Base-by-base conservation (phyloP, 2,888 invertebrate species). In the Parthenolecanium corni region DNA sequence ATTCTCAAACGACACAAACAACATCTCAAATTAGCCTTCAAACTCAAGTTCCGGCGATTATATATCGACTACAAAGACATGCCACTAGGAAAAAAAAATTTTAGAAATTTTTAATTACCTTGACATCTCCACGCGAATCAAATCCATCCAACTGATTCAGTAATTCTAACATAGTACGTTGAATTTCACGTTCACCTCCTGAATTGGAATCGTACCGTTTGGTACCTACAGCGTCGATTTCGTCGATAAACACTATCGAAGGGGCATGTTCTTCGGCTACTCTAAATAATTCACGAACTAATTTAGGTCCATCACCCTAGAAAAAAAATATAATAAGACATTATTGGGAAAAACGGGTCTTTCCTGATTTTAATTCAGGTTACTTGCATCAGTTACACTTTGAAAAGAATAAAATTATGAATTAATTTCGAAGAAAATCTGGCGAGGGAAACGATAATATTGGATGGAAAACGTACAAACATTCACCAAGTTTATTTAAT, bases 221-320 rank as follows among this genome's bases (percentile, higher is more conserved):
- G 5, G 96, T 97, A 64, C 97, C 97, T 14, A 97, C 92, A 25
- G 97, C 97, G 79, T 98, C 98, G 71, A 98, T 98, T 81, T 98
- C 98, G 79, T 98, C 98, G 70, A 98, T 98, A 73, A 98, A 98
- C 12, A 98, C 96, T 75, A 98, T 98, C 1, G 97, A 96, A 0
- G 98, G 98, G 0, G 98, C 96, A 77, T 98, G 95, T 73, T 98
- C 97, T 73, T 98, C 97, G 0, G 98, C 98, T n/a, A 98, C 97
- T 70, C 97, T 80, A 76, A 98, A 99, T 65, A 99, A 76, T 73
- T 98, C 98, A 63, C 98, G 80, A 1, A 98, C 98, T 66, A 99
- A 78, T 76, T 98, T 98, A 0, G 98, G 97, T 0, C 98, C 98
- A 77, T 99, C 98, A 66, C 98, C 98, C 83, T 86, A 71, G 64